phyloP scores from a whole-genome alignment of 2,113 vertebrate genomes.

The Erythrolamprus reginae region DNA sequence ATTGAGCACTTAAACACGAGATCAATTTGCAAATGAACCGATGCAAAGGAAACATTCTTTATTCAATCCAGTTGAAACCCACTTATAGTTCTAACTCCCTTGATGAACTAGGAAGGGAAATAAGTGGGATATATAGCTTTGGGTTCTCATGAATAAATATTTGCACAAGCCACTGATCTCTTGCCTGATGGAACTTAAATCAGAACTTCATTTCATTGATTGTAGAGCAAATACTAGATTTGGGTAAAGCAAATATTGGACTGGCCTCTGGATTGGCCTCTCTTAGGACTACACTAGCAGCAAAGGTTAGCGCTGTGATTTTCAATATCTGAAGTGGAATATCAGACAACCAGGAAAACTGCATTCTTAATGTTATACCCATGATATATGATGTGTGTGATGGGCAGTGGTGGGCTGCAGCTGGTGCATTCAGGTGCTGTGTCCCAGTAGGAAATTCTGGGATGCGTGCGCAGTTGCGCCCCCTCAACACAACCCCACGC shows the following conservation, averaged over 20 bases:
- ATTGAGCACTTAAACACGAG: constrained; percentile 15
- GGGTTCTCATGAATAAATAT: constrained; percentile 21
- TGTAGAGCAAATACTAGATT: not conserved
- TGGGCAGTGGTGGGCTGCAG: too few relatives aligned
- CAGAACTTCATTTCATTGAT: not conserved
- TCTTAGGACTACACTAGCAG: not conserved
- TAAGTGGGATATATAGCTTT: not conserved
- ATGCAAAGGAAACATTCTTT: not conserved
- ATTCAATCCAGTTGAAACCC: not conserved
- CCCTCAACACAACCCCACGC: too few relatives aligned
- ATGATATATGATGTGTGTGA: not conserved
- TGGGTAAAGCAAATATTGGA: not conserved
- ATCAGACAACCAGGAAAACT: not conserved
- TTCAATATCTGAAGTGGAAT: not conserved
- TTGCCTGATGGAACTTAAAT: not conserved
- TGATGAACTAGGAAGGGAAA: constrained; percentile 29
- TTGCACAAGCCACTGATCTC: not conserved
- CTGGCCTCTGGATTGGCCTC: not conserved
- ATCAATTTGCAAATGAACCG: not conserved
- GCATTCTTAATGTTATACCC: not conserved
- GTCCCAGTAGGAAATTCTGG: too few relatives aligned
- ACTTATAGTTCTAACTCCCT: constrained; percentile 10
- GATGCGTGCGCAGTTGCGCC: too few relatives aligned
- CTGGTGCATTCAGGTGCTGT: too few relatives aligned
- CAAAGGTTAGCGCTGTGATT: not conserved